Percentiles rank a stretch among this genome's conserved stretches.
Conservation (phyloP, 2,797 vertebrate genomes). For the Malacoctenus gilli region DNA sequence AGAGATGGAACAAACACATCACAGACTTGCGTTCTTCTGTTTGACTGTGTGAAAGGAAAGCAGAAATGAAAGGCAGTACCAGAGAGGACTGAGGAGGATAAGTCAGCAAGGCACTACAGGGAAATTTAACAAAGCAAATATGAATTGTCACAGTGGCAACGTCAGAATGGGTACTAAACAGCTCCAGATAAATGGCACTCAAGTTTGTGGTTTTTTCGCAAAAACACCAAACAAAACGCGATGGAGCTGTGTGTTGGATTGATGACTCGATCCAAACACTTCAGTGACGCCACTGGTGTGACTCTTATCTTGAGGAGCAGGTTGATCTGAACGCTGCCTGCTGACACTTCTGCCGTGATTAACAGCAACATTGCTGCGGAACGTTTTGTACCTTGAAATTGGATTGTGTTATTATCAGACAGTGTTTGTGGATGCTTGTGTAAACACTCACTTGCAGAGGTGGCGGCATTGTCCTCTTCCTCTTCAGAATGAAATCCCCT, state of each 20-base stretch:
- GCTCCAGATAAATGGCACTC: constrained; percentile 20
- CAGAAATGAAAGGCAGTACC: constrained; percentile 21
- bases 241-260: constrained; percentile 7
- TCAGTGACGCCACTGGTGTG: constrained; percentile 36
- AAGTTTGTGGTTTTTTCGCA: constrained; percentile 23
- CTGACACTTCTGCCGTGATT: constrained; percentile 60
- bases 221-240: constrained; percentile 29
- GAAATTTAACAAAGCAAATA: constrained; percentile 8
- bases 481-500: constrained; percentile 69
- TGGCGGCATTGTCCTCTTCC: constrained; percentile 21
- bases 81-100: constrained; percentile 26
- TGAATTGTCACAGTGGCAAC: constrained; percentile 28
- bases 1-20: constrained; percentile 36
- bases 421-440: constrained; percentile 45
- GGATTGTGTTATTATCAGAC: constrained; percentile 61
- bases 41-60: constrained; percentile 8
- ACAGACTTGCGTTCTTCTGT: constrained; percentile 22
- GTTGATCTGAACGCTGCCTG: constrained; percentile 57
- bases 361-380: constrained; percentile 56
- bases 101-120: constrained; percentile 12
- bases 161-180: constrained; percentile 8
- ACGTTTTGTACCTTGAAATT: constrained; percentile 62
- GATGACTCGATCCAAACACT: constrained; percentile 44
- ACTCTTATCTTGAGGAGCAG: constrained; percentile 67
- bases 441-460: constrained; percentile 38